Base-by-base conservation (phyloP, 2,888 invertebrate species). In the Agonopterix alstromeriana region DNA sequence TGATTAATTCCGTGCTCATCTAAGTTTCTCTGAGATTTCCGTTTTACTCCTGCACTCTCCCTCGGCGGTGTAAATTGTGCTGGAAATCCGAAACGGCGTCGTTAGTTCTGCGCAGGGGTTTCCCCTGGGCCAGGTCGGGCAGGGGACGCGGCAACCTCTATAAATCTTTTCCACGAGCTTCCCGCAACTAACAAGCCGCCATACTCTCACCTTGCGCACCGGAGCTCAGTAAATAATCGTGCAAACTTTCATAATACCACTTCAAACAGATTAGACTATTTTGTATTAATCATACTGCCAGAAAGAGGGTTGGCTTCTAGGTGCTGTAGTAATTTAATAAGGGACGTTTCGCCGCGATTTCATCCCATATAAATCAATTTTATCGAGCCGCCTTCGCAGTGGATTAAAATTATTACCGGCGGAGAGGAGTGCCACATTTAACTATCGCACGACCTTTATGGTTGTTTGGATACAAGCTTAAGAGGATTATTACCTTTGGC, bases 121-220 rank as follows among this genome's bases (percentile, higher is more conserved):
- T 82, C 86, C 86, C 79, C 63, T 67, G 85, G 82, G 84, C 73
- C 73, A 73, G 72, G 73, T 66, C 72, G 77, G 71, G 72, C 60
- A 66, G 73, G 70, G 79, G 79, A 78, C 77, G 75, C 60, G 70
- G 70, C 67, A 73, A 85, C 86, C 84, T 77, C 75, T 77, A 86
- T 86, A 86, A 87, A 87, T 87, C 88, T 86, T 80, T 79, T 82
- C 76, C 76, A 71, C 76, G 71, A 76, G 75, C 76, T 74, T 67
- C 74, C 78, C 80, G 66, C 81, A 76, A 81, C 82, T 86, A 87
- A 86, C 86, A 82, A 84, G 79, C 80, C 75, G 68, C 66, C 70
- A 63, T 52, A 56, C 60, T 54, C 57, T 48, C 60, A 54, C 49
- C 50, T 54, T 54, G n/a, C 42, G 42, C 38, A 38, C 56, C 52